Evolutionary conservation across 2,797 vertebrate species (phyloP), one percentile per base, ranked within the genome.

Genomic region (Psittacula derbiana): DNA sequence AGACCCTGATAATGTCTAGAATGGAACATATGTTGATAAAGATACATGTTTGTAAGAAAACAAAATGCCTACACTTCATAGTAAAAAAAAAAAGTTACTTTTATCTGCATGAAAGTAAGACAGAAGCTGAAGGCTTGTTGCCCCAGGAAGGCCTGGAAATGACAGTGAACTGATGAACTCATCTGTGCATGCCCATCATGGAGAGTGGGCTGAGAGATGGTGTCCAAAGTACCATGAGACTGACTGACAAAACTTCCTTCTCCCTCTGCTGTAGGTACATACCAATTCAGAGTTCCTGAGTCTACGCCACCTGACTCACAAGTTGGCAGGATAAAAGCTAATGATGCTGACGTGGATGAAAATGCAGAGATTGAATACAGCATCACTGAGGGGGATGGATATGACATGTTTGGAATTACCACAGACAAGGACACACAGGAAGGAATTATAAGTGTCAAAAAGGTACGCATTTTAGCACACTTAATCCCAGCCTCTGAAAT

Each of bases 341-440:
- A 97, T 7, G 99, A 99, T 40, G 98, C 98, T 0, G 99, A 99
- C 5, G 95, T 98, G 30, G 99, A 98, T 52, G 98, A 98, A 96
- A 99, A 99, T 9, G 99, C 99, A 0, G 98, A 98, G 93, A 99
- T 99, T 95, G 98, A 98, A 69, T 99, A 99, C 97, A 98, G 98
- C 94, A 98, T 99, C 95, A 98, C 97, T 17, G 98, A 98, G 6
- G 98, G 98, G 41, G 99, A 99, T 14, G 98, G 98, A 10, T 98
- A 98, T 21, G 98, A 99, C 90, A 96, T 98, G 98, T 99, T 99
- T 83, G 98, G 98, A 20, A 97, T 99, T 88, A 73, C 93, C 95
- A 99, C 98, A 13, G 98, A 99, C 90, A 98, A 98, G 94, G 98
- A 98, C 87, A 98, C 98, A 5, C 99, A 99, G 95, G 99, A 99